Conservation (phyloP, 2,888 invertebrate genomes). For the Trissolcus brochymenae region DNA sequence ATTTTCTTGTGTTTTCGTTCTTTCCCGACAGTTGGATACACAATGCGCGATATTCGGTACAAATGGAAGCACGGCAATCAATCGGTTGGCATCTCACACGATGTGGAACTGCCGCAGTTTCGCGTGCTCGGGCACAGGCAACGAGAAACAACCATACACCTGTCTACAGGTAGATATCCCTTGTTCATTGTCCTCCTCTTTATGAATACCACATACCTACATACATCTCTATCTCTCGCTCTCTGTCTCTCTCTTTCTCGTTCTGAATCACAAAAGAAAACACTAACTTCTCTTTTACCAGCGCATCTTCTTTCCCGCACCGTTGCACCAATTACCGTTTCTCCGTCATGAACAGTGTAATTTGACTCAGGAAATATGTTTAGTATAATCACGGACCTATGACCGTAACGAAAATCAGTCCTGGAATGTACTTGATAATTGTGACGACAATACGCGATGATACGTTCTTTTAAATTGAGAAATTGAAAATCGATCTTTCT, state of each 20-base stretch:
- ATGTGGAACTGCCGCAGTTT: constrained; percentile 98
- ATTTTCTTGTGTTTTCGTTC: constrained; percentile 76
- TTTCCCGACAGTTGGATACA: constrained; percentile 90
- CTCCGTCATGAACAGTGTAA: constrained; percentile 47
- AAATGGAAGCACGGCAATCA: constrained; percentile 95
- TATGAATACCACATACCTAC: constrained; percentile 54
- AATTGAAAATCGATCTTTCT: not conserved
- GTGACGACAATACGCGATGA: not conserved
- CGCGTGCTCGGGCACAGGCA: constrained; percentile 97
- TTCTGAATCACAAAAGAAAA: constrained; percentile 43
- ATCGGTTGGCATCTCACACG: constrained; percentile 96
- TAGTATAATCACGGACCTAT: constrained; percentile 15
- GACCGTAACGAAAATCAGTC: constrained; percentile 8
- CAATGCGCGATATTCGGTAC: constrained; percentile 98
- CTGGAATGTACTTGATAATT: constrained; percentile 30
- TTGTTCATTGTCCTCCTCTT: constrained; percentile 68
- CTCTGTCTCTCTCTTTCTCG: constrained; percentile 29
- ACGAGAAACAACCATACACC: constrained; percentile 94
- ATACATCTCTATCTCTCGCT: constrained; percentile 50
- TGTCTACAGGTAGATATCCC: constrained; percentile 91
- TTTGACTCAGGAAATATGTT: constrained; percentile 12
- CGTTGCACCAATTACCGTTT: constrained; percentile 53
- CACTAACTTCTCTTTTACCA: constrained; percentile 40
- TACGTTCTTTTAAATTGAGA: not conserved
- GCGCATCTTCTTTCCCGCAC: constrained; percentile 50